Percentiles rank a stretch among this genome's conserved stretches.
Evolutionary conservation across 2,113 vertebrate species (phyloP).

Genomic region (Sander vitreus): DNA sequence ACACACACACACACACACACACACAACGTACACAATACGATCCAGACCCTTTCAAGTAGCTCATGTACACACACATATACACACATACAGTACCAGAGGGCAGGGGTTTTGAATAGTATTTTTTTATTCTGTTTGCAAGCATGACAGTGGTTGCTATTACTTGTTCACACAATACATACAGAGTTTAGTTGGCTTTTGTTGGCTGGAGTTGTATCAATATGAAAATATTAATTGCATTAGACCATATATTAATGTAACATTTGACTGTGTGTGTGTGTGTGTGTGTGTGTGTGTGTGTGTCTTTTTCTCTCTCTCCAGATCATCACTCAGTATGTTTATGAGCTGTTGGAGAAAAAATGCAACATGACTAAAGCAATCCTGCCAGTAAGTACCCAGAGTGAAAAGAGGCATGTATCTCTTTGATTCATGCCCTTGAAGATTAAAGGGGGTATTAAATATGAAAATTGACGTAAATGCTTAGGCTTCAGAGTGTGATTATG

Average conservation of each 20-base stretch:
- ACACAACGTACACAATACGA: constrained; percentile 55
- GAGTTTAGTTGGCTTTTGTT: constrained; percentile 56
- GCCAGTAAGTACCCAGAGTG: constrained; percentile 89
- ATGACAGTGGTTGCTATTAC: constrained; percentile 55
- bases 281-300: background rate
- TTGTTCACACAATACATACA: constrained; percentile 56
- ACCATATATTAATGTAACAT: constrained; percentile 46
- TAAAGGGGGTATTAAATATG: constrained; percentile 80
- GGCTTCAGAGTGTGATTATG: constrained; percentile 70
- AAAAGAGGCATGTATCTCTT: constrained; percentile 62
- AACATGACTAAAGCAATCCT: constrained; percentile 93
- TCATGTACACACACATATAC: constrained; percentile 29
- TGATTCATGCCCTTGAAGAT: constrained; percentile 80
- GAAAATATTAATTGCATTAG: constrained; percentile 53
- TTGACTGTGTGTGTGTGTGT: constrained; percentile 49
- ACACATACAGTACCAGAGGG: constrained; percentile 65
- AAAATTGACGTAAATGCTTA: constrained; percentile 71
- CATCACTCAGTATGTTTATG: constrained; percentile 95
- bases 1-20: constrained; percentile 36
- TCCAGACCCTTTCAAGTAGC: constrained; percentile 67
- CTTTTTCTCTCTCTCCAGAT: constrained; percentile 86
- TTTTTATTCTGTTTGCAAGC: constrained; percentile 67
- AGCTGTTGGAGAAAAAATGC: constrained; percentile 94
- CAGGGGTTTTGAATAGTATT: constrained; percentile 58
- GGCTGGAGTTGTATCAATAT: constrained; percentile 56